These are phyloP conservation scores for Poecile montanus DNA, from an alignment of 2,797 vertebrate species.

Conservation along the genomic window DNA sequence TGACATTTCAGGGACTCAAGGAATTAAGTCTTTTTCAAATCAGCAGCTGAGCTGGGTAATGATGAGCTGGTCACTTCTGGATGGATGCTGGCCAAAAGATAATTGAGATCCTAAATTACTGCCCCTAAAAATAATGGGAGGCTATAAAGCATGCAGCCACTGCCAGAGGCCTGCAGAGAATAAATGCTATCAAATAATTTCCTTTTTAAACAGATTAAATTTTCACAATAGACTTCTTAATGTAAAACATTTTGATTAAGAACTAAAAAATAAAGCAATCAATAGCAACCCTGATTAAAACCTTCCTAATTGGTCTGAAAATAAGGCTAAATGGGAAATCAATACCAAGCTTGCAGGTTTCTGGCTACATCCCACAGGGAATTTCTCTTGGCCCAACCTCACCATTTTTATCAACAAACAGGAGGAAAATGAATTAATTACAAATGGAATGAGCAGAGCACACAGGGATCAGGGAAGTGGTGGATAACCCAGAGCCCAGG, in stretches of 20 bases:
- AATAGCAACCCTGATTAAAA: conserved; percentile 26
- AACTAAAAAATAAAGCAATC: conserved; percentile 25
- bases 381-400: neutral
- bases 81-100: neutral
- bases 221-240: neutral
- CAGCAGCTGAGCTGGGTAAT: neutral
- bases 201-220: neutral
- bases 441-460: neutral
- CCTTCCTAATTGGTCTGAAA: conserved; percentile 33
- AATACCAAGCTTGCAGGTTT: neutral
- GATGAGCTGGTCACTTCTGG: neutral
- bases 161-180: neutral
- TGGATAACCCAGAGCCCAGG: neutral
- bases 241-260: neutral
- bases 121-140: neutral
- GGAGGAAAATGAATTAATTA: neutral
- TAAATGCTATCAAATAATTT: neutral
- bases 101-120: neutral
- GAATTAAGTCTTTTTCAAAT: neutral
- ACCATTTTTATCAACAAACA: neutral
- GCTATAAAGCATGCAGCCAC: neutral
- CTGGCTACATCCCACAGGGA: neutral
- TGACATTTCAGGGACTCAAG: neutral
- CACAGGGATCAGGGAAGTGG: neutral
- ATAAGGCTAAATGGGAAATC: conserved; percentile 47